Conservation (phyloP, 37 sponge, comb jelly and placozoan genomes). For the Sycon ciliatum region DNA sequence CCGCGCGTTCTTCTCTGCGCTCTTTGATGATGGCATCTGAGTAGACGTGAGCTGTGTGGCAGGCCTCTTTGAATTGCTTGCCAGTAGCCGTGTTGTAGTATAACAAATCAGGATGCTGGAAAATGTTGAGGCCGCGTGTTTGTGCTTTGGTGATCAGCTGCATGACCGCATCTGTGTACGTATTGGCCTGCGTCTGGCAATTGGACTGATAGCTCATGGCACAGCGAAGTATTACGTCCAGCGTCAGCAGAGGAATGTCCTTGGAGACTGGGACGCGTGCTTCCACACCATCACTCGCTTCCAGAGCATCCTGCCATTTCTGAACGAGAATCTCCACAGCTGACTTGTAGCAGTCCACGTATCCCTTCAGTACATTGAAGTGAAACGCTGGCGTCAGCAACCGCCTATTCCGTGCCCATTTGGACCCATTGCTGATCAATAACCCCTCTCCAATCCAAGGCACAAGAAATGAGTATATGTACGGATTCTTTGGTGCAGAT, state of each 20-base stretch:
- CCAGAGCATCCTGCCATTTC: neutral
- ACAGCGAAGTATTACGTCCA: conserved; percentile 16
- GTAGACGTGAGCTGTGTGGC: neutral
- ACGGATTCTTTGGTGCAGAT: too few species aligned
- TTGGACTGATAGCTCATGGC: conserved; percentile 2
- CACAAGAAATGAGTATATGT: too few species aligned
- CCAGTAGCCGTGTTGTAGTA: neutral
- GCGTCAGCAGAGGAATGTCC: neutral
- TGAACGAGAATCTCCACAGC: neutral
- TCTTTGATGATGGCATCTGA: neutral
- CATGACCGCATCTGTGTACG: too few species aligned
- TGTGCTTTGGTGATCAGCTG: too few species aligned
- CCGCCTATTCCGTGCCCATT: conserved; percentile 59
- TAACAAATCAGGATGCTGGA: neutral
- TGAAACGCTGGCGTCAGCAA: conserved; percentile 79
- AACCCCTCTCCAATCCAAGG: conserved; percentile 61
- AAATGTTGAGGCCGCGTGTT: neutral
- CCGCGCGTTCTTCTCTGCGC: neutral
- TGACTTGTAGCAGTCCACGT: conserved; percentile 43
- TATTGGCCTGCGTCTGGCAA: neutral
- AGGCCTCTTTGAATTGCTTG: neutral
- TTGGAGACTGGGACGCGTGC: neutral
- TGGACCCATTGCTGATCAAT: conserved; percentile 54
- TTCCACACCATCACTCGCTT: neutral
- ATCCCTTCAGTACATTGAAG: conserved; percentile 54